Percentiles rank a stretch among this genome's conserved stretches.
Conservation (phyloP, 1,140 invertebrate genomes). For the Pseudomyrmex concolor region DNA sequence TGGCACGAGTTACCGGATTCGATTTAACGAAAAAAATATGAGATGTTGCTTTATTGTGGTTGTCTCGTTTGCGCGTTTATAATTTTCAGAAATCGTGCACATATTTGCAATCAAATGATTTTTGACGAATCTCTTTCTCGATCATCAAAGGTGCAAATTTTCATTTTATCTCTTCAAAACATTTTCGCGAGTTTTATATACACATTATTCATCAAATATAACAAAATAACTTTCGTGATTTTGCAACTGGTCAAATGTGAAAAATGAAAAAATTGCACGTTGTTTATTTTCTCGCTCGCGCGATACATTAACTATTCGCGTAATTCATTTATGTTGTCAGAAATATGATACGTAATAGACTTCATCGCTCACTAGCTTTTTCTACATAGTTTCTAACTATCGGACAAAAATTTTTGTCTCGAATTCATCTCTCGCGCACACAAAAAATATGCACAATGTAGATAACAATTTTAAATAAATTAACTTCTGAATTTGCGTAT, state of each 20-base stretch:
- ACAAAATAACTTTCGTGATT: conserved; percentile 24
- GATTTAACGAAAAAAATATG: conserved; percentile 52
- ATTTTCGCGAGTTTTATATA: neutral
- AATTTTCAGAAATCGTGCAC: conserved; percentile 18
- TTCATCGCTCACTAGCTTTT: conserved; percentile 3
- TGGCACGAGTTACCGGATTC: conserved; percentile 49
- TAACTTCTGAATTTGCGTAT: neutral
- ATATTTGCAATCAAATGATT: neutral
- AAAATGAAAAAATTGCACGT: conserved; percentile 28
- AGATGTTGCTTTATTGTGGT: conserved; percentile 35
- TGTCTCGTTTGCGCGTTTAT: conserved; percentile 1
- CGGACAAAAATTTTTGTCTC: neutral
- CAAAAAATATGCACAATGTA: conserved; percentile 10
- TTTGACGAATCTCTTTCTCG: conserved; percentile 14
- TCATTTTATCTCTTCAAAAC: neutral
- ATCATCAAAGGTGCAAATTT: conserved; percentile 34
- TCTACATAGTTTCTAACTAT: conserved; percentile 30
- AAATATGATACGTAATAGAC: conserved; percentile 20
- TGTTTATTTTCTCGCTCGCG: conserved; percentile 30
- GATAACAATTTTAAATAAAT: conserved; percentile 22
- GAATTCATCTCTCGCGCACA: conserved; percentile 5
- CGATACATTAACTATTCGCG: conserved; percentile 31
- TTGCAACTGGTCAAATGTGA: conserved; percentile 15
- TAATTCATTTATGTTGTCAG: conserved; percentile 39
- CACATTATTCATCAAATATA: conserved; percentile 33